A percentile compares a stretch with the other conserved stretches of the same genome.
Conservation (phyloP, 2,113 vertebrate genomes). For the Anser brachyrhynchus region DNA sequence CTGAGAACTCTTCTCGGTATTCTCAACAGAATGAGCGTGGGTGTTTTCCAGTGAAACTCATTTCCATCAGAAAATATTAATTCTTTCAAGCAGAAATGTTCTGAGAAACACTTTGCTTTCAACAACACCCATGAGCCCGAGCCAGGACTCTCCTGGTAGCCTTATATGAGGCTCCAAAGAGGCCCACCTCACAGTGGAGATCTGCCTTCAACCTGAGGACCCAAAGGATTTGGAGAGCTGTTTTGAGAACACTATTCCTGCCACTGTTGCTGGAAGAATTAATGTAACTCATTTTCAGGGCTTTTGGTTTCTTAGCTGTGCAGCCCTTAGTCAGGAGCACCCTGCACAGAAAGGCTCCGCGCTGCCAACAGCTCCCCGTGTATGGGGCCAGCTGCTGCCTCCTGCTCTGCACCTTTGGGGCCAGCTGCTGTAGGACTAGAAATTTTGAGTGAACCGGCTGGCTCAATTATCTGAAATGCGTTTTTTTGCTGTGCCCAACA, state of each 20-base stretch:
- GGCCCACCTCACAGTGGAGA: neutral
- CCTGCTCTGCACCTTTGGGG: neutral
- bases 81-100: neutral
- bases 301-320: neutral
- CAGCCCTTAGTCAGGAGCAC: neutral
- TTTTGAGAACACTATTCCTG: neutral
- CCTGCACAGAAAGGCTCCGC: rapidly evolving
- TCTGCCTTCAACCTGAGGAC: neutral
- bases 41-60: neutral
- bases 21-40: neutral
- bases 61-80: neutral
- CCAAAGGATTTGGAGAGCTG: neutral
- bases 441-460: neutral
- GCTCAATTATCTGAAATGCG: neutral
- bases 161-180: neutral
- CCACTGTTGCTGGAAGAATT: neutral
- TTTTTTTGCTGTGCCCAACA: neutral
- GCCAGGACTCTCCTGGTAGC: neutral
- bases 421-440: neutral
- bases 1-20: neutral
- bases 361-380: neutral
- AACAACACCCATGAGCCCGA: neutral
- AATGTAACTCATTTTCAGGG: neutral
- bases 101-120: neutral
- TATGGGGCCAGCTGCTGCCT: neutral